These are phyloP conservation scores for Drosophila mercatorum DNA, from an alignment of 2,888 invertebrate genomes.

Conservation along the genomic window DNA sequence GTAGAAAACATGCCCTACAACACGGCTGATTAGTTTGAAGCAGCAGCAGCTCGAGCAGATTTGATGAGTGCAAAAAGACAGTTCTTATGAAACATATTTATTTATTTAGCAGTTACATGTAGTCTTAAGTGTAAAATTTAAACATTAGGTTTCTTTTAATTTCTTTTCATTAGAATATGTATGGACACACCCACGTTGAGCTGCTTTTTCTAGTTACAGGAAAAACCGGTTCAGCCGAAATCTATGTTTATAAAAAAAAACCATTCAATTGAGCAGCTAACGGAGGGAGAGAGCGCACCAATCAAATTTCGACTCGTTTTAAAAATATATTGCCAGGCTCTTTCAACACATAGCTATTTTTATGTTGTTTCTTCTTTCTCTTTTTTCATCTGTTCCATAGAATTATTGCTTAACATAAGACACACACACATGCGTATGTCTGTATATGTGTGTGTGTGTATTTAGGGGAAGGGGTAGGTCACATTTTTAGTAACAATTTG, in stretches of 20 bases:
- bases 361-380: slow-evolving; percentile 13
- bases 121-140: slow-evolving; percentile 54
- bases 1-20: slow-evolving; percentile 12
- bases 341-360: slow-evolving; percentile 33
- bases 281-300: slow-evolving; percentile 14
- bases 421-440: slow-evolving; percentile 19
- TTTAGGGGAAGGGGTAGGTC: slow-evolving; percentile 4
- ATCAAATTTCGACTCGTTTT: slow-evolving; percentile 35
- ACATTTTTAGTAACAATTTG: slow-evolving; percentile 15
- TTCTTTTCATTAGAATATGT: slow-evolving; percentile 12
- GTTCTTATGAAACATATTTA: slow-evolving; percentile 58
- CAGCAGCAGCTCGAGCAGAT: background rate
- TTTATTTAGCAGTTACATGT: slow-evolving; percentile 58
- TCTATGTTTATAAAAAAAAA: slow-evolving; percentile 23
- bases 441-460: background rate
- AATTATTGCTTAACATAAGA: slow-evolving; percentile 51
- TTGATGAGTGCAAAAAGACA: background rate
- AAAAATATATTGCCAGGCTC: slow-evolving; percentile 59
- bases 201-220: slow-evolving; percentile 18
- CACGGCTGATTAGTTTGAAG: slow-evolving; percentile 8
- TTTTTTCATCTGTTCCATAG: slow-evolving; percentile 18
- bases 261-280: slow-evolving; percentile 35
- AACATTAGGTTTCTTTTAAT: slow-evolving; percentile 12
- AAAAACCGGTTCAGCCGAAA: slow-evolving; percentile 51
- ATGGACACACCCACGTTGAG: slow-evolving; percentile 50